phyloP scores from a whole-genome alignment of 1,140 invertebrate species.

The Conus ventricosus region DNA sequence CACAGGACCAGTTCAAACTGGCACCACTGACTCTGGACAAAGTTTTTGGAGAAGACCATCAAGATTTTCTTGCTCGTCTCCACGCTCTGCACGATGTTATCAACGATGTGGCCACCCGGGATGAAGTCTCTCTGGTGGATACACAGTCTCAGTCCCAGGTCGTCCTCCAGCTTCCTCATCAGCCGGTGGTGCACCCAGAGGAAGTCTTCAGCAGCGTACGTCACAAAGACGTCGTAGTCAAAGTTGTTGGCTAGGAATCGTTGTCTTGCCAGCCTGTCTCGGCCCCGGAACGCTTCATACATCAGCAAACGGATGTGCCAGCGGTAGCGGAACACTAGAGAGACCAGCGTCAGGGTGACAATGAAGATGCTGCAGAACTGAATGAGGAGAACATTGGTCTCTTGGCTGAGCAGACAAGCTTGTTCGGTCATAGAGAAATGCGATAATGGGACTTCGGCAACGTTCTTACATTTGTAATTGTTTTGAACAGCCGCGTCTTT shows the following conservation, averaged over 20 bases:
- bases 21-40: constrained; percentile 60
- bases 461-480: constrained; percentile 15
- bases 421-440: constrained; percentile 7
- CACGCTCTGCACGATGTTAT: constrained; percentile 60
- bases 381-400: neutral
- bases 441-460: neutral
- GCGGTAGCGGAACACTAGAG: constrained; percentile 11
- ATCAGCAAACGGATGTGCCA: constrained; percentile 30
- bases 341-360: neutral
- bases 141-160: constrained; percentile 49
- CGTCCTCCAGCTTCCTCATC: constrained; percentile 31
- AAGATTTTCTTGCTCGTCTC: constrained; percentile 53
- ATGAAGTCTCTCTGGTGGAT: constrained; percentile 63
- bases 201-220: constrained; percentile 53
- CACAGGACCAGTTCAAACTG: constrained; percentile 72
- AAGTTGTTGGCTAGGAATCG: constrained; percentile 21
- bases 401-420: constrained; percentile 23
- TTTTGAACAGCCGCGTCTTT: neutral
- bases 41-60: constrained; percentile 52
- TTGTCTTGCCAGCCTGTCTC: neutral
- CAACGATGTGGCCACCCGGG: constrained; percentile 50
- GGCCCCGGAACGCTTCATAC: constrained; percentile 11
- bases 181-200: constrained; percentile 72
- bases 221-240: constrained; percentile 50
- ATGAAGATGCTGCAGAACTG: constrained; percentile 10